phyloP scores from a whole-genome alignment of 2,888 invertebrate species.

The Rhaphigaster nebulosa region DNA sequence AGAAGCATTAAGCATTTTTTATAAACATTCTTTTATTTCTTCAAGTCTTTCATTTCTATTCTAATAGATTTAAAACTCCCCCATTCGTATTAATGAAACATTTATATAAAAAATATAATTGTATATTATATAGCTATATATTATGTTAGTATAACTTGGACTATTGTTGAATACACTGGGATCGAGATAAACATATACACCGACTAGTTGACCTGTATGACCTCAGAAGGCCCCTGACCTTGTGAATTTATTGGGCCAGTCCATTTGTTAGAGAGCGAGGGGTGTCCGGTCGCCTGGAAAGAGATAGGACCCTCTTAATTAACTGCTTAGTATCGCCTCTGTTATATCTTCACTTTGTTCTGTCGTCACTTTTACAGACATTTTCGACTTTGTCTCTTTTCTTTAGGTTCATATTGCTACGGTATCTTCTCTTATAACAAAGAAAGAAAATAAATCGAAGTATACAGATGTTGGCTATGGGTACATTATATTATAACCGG shows the following conservation, averaged over 20 bases:
- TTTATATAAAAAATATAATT: too few species aligned
- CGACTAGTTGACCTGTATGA: background rate
- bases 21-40: too few species aligned
- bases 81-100: too few species aligned
- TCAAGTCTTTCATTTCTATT: too few species aligned
- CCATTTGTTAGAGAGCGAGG: slow-evolving; percentile 38
- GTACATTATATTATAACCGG: too few species aligned
- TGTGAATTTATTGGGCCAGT: slow-evolving; percentile 49
- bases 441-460: background rate
- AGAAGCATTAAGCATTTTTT: too few species aligned
- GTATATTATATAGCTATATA: too few species aligned
- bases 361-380: slow-evolving; percentile 37
- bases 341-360: slow-evolving; percentile 37
- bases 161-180: background rate
- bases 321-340: slow-evolving; percentile 36
- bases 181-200: background rate
- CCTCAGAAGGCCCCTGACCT: slow-evolving; percentile 21
- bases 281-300: slow-evolving; percentile 42
- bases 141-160: background rate
- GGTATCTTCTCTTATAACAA: background rate
- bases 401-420: background rate
- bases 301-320: slow-evolving; percentile 11
- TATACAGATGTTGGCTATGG: too few species aligned
- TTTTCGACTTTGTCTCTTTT: slow-evolving; percentile 16
- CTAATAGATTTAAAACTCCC: too few species aligned